Evolutionary conservation across 2,797 vertebrate species (phyloP), one percentile per base, ranked within the genome.

Genomic region (Acanthopagrus latus): DNA sequence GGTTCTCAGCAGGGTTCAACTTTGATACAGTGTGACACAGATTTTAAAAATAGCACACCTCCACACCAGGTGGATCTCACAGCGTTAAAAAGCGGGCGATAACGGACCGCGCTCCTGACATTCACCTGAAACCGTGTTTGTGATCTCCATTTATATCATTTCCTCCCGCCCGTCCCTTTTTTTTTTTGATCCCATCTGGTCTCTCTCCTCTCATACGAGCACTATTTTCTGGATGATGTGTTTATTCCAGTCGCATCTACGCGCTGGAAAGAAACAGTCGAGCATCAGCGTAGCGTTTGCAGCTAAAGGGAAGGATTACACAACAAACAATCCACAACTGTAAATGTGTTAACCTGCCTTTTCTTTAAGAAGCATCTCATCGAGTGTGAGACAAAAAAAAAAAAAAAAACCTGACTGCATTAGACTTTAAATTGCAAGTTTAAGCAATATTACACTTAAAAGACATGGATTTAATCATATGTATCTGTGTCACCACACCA

Each of bases 321-420:
- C 83, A 88, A 85, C 83, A 85, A 89, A 83, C 88, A 84, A 91
- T 90, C 88, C 86, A 79, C 71, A 74, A 69, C 64, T 78, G 20
- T 0, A 68, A 80, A 60, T 44, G 27, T 27, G 67, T 78, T 78
- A 66, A 84, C 71, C 59, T 66, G 56, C 57, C 57, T 23, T 33
- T 33, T 56, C 59, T 71, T 58, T 29, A 20, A 82, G 21, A 78
- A 41, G 67, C 3, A 62, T 27, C 57, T 69, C 47, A 52, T 9
- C 16, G 60, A 54, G 52, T 18, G 10, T 16, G 23, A 80, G 66
- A 58, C 44, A 9, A 51, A 65, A 77, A 76, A 41, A 41, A 41
- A 43, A 43, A 43, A 44, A 56, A 29, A 7, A 13, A 54, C 21
- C 63, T n/a, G 51, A 18, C 59, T 33, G 50, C 57, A 5, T 81